A percentile compares a stretch with the other conserved stretches of the same genome.
Conservation (phyloP, 2,113 vertebrate species). For the Gallinago undulata region DNA sequence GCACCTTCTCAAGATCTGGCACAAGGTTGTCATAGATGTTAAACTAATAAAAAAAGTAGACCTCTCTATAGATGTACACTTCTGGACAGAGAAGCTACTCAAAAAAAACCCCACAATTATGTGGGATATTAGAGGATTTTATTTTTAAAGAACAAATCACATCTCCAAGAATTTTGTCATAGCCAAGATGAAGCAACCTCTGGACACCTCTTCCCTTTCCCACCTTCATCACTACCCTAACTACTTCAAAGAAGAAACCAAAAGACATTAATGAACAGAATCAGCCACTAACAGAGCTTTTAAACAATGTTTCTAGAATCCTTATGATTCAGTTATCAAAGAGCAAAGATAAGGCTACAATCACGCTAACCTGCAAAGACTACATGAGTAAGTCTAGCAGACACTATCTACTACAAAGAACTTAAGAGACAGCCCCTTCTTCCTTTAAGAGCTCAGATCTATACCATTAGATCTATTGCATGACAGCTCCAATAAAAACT, state of each 20-base stretch:
- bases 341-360: not conserved
- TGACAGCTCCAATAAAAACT: not conserved
- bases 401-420: not conserved
- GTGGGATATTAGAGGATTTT: not conserved
- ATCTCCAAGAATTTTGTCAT: not conserved
- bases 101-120: accelerated
- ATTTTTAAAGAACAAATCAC: not conserved
- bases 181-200: not conserved
- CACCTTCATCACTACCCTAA: not conserved
- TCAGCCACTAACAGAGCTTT: not conserved
- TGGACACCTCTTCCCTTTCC: not conserved
- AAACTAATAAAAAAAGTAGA: not conserved
- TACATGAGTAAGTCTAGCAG: not conserved
- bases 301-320: not conserved
- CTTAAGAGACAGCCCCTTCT: not conserved
- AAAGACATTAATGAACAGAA: not conserved
- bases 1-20: not conserved
- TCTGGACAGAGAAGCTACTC: not conserved
- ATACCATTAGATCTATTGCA: not conserved
- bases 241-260: not conserved
- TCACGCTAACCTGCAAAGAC: not conserved
- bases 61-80: not conserved
- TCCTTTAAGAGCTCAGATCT: not conserved
- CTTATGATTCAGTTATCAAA: not conserved
- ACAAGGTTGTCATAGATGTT: not conserved